phyloP scores from a whole-genome alignment of 2,113 vertebrate species.

The Ovis aries region ARS-UI_Ramb_v3.0 NC_056064.1:61552501-61553000 shows the following conservation, averaged over 20 bases:
- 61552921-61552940: fast-evolving
- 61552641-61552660: not conserved
- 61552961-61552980: not conserved
- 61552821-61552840: not conserved
- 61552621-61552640: not conserved
- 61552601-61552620: not conserved
- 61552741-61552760: not conserved
- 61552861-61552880: not conserved
- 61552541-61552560: not conserved
- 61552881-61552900: not conserved
- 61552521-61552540: not conserved
- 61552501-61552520: not conserved
- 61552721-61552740: fast-evolving
- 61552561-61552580: not conserved
- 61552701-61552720: not conserved
- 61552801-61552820: not conserved
- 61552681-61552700: fast-evolving
- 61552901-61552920: not conserved
- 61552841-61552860: not conserved
- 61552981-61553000: not conserved
- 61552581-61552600: not conserved
- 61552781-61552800: not conserved
- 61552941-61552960: not conserved
- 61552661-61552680: not conserved
- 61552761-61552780: not conserved